These are phyloP conservation scores for Telmatochromis sp. DNA, from an alignment of 2,113 vertebrate genomes.

Conservation along the genomic window DNA sequence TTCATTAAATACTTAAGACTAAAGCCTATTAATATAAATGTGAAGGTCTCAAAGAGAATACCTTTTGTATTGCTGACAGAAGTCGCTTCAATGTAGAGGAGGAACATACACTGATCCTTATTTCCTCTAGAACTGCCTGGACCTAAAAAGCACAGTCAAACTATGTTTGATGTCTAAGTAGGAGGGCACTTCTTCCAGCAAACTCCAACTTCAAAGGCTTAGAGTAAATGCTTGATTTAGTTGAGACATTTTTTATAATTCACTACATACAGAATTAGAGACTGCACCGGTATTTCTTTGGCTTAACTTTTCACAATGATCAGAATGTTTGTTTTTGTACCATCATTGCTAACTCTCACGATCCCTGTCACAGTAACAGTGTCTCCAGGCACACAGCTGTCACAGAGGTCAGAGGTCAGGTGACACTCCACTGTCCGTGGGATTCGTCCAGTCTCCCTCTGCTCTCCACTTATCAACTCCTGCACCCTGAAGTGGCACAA, in stretches of 20 bases:
- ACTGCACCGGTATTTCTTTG: background rate
- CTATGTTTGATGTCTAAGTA: background rate
- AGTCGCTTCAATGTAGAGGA: conserved; percentile 91
- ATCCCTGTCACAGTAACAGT: conserved; percentile 84
- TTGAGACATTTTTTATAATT: background rate
- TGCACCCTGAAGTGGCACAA: conserved; percentile 76
- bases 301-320: background rate
- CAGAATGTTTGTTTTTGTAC: conserved; percentile 53
- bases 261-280: background rate
- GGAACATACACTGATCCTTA: conserved; percentile 95
- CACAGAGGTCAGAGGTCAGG: conserved; percentile 88
- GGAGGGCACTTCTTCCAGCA: background rate
- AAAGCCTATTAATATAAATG: background rate
- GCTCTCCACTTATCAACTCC: conserved; percentile 87
- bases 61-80: conserved; percentile 95
- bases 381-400: conserved; percentile 95
- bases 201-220: background rate
- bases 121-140: conserved; percentile 81
- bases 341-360: conserved; percentile 88
- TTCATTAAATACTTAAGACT: background rate
- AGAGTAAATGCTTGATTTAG: background rate
- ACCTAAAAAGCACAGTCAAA: background rate
- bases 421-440: conserved; percentile 95
- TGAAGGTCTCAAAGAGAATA: background rate
- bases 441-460: conserved; percentile 89